These are phyloP conservation scores for Prosopocoilus inquinatus DNA, from an alignment of 2,888 invertebrate genomes.

Conservation along the genomic window DNA sequence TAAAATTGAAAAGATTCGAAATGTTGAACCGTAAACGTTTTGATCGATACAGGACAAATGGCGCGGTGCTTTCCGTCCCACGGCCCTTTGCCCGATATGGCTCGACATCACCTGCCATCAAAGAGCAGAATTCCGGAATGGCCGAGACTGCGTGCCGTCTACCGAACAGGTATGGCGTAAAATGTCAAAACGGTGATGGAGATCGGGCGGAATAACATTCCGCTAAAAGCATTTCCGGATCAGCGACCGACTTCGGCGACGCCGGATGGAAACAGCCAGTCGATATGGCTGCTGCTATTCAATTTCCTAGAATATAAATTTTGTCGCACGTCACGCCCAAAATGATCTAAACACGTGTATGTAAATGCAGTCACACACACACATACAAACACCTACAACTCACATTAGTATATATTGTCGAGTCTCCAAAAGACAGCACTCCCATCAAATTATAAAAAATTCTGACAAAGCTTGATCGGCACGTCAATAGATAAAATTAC, in stretches of 20 bases:
- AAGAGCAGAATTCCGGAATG: conserved; percentile 27
- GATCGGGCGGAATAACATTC: conserved; percentile 45
- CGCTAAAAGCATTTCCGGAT: conserved; percentile 48
- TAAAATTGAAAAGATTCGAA: conserved; percentile 5
- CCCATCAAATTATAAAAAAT: too few species aligned
- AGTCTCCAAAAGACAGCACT: too few species aligned
- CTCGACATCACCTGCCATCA: conserved; percentile 15
- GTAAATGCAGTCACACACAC: too few species aligned
- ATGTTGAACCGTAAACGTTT: background rate
- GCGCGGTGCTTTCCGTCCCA: conserved; percentile 12
- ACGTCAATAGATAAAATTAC: too few species aligned
- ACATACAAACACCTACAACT: too few species aligned
- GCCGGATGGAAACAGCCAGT: conserved; percentile 33
- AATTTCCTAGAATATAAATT: conserved; percentile 43
- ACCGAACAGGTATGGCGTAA: conserved; percentile 39
- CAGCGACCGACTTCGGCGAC: conserved; percentile 32
- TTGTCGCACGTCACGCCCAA: conserved; percentile 21
- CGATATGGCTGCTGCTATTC: conserved; percentile 41
- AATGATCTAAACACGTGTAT: too few species aligned
- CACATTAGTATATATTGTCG: too few species aligned
- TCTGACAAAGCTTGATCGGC: too few species aligned
- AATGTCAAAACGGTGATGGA: conserved; percentile 46
- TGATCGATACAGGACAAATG: conserved; percentile 24
- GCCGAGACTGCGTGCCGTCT: conserved; percentile 17
- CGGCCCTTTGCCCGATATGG: background rate